Conservation (phyloP, 2,888 invertebrate genomes). For the Dermolepida albohirtum region DNA sequence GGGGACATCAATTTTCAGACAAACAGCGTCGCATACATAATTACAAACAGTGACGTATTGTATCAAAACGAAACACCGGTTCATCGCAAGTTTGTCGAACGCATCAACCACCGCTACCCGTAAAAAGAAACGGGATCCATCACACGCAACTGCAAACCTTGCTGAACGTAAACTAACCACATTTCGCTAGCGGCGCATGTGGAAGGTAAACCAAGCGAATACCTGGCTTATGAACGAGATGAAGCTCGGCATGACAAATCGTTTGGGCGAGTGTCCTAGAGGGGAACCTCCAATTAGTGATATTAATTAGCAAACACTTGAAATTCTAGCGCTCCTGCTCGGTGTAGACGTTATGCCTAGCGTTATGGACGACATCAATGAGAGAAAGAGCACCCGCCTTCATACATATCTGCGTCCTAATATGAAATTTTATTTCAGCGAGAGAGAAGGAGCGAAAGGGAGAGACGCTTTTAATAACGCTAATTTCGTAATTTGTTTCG, state of each 20-base stretch:
- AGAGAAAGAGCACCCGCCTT: constrained; percentile 38
- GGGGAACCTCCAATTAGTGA: constrained; percentile 65
- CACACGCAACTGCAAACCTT: constrained; percentile 37
- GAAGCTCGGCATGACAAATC: constrained; percentile 38
- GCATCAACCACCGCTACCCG: background rate
- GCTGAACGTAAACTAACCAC: constrained; percentile 40
- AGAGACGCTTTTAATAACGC: constrained; percentile 51
- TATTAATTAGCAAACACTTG: constrained; percentile 65
- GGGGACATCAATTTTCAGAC: constrained; percentile 23
- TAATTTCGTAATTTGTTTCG: constrained; percentile 49
- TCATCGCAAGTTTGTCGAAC: constrained; percentile 27
- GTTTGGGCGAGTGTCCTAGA: constrained; percentile 51
- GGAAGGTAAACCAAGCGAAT: constrained; percentile 28
- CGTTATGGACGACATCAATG: constrained; percentile 37
- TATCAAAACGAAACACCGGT: constrained; percentile 22
- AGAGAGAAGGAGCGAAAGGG: too few species aligned
- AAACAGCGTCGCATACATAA: constrained; percentile 34
- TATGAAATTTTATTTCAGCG: constrained; percentile 52
- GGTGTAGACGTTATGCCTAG: constrained; percentile 50
- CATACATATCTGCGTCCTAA: constrained; percentile 48
- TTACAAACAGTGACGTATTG: constrained; percentile 40
- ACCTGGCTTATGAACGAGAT: constrained; percentile 10
- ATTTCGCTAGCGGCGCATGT: constrained; percentile 42
- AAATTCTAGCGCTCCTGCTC: constrained; percentile 56
- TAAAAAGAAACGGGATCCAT: background rate